phyloP scores from a whole-genome alignment of 2,113 vertebrate genomes.

The Bufo gargarizans region DNA sequence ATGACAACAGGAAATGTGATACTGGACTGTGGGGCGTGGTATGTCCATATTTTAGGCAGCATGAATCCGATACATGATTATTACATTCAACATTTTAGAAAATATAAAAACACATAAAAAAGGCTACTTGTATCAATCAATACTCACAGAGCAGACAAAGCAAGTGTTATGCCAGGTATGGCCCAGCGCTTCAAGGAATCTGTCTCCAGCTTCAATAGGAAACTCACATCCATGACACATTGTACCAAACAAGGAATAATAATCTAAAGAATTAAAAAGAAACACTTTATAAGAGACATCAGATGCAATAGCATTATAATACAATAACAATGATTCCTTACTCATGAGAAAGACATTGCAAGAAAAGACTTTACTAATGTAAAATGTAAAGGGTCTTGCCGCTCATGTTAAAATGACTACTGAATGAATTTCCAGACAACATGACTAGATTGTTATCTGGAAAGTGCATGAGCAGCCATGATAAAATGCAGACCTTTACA shows the following conservation, averaged over 20 bases:
- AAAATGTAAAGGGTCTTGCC: not conserved
- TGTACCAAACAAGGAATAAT: constrained; percentile 89
- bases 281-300: not conserved
- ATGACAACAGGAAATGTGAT: too few species aligned
- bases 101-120: too few species aligned
- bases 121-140: not conserved
- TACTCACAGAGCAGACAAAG: constrained; percentile 92
- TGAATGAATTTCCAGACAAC: not conserved
- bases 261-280: constrained; percentile 76
- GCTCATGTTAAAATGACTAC: not conserved
- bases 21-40: too few species aligned
- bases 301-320: not conserved
- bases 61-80: not conserved
- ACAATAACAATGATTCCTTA: not conserved
- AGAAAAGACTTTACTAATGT: not conserved
- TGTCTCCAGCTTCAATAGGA: constrained; percentile 96
- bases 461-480: not conserved
- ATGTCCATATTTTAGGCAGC: not conserved
- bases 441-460: constrained; percentile 25
- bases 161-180: constrained; percentile 97
- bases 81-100: too few species aligned
- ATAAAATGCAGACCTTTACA: constrained; percentile 19
- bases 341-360: not conserved
- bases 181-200: constrained; percentile 92
- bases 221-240: constrained; percentile 95